Evolutionary conservation across 2,888 invertebrate species (phyloP), one percentile per base, ranked within the genome.

Genomic region (Meta bourneti): DNA sequence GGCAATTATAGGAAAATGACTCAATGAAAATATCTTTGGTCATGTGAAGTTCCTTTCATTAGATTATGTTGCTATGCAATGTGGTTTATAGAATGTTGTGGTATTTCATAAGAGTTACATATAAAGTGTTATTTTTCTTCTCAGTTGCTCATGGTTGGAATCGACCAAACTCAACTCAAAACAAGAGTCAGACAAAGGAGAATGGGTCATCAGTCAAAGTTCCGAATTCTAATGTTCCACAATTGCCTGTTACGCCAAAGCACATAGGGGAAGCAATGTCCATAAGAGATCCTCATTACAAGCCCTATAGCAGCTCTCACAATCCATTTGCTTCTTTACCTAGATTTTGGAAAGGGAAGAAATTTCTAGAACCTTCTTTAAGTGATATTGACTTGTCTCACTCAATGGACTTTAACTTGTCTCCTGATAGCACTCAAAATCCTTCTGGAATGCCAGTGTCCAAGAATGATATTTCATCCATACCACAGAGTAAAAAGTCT

Each of bases 241-340:
- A 85, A 34, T 49, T 81, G 7, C 90, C 90, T 48, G 93, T 96
- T 71, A 96, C 97, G 88, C 96, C 96, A 90, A 96, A 95, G 92
- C 94, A 97, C 94, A 96, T 98, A 9, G 98, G 97, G 83, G 97
- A 97, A 95, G 97, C 97, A 93, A 98, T 98, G 97, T 97, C 98
- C 83, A 93, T 94, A 74, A 94, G 94, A 82, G 95, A 95, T 93
- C 94, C 94, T n/a, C 94, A 94, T 93, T 95, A 95, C 93, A 94
- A 94, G 11, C 95, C 95, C 51, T 90, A 91, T 54, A 93, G 84
- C 61, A 89, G 85, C 52, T 91, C 94, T 94, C 83, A 96, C 96
- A 97, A 97, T 95, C 97, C 97, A 0, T 97, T 97, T 94, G 96
- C 97, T 90, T 96, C 97, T 9, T 96, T 98, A 81, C 96, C 96